Base-by-base conservation (phyloP, 2,113 vertebrate genomes). In the Passer domesticus region DNA sequence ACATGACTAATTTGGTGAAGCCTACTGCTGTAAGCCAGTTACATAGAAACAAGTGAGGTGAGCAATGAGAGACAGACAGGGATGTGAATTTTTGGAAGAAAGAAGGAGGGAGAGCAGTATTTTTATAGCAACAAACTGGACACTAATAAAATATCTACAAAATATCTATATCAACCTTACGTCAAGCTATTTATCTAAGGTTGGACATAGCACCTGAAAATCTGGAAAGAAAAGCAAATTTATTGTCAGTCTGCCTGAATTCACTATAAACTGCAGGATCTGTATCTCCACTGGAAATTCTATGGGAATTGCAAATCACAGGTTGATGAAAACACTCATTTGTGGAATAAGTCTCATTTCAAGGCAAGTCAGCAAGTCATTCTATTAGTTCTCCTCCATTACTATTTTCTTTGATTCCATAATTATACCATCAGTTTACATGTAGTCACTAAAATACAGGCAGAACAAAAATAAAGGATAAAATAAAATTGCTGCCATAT, bases 351-450 rank as follows among this genome's bases (percentile, higher is more conserved):
- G 49, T 22, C 41, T 63, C 18, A n/a, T 17, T 49, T 56, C 47
- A 49, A 84, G 52, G 73, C 17, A 84, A 89, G 31, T 8, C 17
- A 47, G 73, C 17, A 84, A 89, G 31, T 8, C 20, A 83, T 70
- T 92, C 39, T 75, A 80, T 76, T 35, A 74, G 59, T 52, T 81
- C 22, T 43, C 21, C 46, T 70, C 63, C 50, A 60, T 80, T 83
- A 83, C 21, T 78, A 28, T 92, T 79, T 93, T 72, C 49, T 74
- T 64, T 82, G 60, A 89, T 94, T 95, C 41, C 28, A 35, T 78
- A 95, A 92, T 95, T 94, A 94, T 30, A 84, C 35, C 56, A 87
- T 68, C 60, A 64, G 37, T 72, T 94, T 91, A 23, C 49, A 90
- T 83, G 47, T 9, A 86, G 35, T 55, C 75, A 93, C 68, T 77